Evolutionary conservation across 2,888 invertebrate species (phyloP), one percentile per base, ranked within the genome.

Genomic region (Ectobius pallidus): DNA sequence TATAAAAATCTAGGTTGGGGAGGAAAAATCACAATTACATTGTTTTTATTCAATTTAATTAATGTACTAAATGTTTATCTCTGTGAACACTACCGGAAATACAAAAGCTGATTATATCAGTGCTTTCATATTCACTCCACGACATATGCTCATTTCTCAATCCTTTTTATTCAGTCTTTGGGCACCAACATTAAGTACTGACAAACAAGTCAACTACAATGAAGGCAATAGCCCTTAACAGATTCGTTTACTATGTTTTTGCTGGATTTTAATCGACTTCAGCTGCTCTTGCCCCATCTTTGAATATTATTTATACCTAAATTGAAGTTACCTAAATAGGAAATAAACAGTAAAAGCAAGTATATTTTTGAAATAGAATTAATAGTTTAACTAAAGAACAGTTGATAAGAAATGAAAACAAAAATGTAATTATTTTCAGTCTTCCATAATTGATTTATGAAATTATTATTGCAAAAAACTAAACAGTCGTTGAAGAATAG

Each of bases 1-100:
- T 70, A 70, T 70, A 70, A 70, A 70, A 70, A 70, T 70, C 70
- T 70, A 70, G 61, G 70, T 70, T 70, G 70, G 70, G 70, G 70
- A 70, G 58, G 70, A 70, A 70, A 70, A 70, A 70, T 70, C 70
- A 70, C 70, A 70, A 70, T 61, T 70, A 61, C 61, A 61, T 63
- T 65, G 27, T 46, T 65, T 65, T 65, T 18, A 22, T 46, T 62
- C 20, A 62, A 18, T 62, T 18, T 65, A 22, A 44, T 27, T 46
- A 44, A 25, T 27, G 46, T 27, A 65, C 18, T 65, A 65, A 34
- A 39, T 22, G 25, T 14, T 34, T 34, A 39, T 25, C 42, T 63
- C 46, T 46, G 46, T 65, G 65, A 65, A 65, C 46, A 46, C 65
- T 65, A 65, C 46, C 9, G 27, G 27, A 65, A 46, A 46, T 65